Evolutionary conservation across 23 tunicate genomes (phyloP), one percentile per base, ranked within the genome.

Genomic region (Ascidia mentula): DNA sequence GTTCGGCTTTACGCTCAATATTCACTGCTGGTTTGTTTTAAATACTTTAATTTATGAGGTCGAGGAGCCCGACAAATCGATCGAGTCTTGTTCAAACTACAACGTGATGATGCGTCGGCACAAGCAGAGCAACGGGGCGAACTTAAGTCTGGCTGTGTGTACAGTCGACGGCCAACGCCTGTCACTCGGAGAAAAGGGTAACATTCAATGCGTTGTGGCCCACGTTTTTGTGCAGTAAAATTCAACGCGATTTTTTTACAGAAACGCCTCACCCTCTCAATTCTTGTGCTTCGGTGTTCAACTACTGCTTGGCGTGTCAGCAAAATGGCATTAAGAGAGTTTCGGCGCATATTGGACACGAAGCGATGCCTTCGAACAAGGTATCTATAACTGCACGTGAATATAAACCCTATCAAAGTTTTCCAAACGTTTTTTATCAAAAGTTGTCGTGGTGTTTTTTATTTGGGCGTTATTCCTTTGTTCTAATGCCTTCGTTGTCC

Each of bases 121-220:
- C 13, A 38, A 59, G 32, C 36, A 72, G 40, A 59, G 40, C 28
- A 40, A 32, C 18, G 35, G 79, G 1, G 30, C 80, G 18, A n/a
- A 3, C 18, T 17, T 84, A 22, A 77, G 84, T 24, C 31, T 89
- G 45, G 78, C 95, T 13, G 69, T 89, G 1, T 89, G 95, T 38
- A 89, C 95, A 0, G 89, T 89, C 34, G 95, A 89, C 59, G 95
- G 95, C 37, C 95, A 89, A 61, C 74, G 95, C 36, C 46, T 87
- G 31, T 82, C 89, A 7, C 84, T 79, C 69, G 95, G 95, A 13
- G 81, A 79, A 33, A 59, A 34, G 74, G 95, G 95, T 89, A 82
- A 15, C 53, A 42, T 42, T 42, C 20, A 22, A 18, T 17, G 28
- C 18, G 33, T 42, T 77, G 28, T 42, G 53, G 12, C 15, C 15